Base-by-base conservation (phyloP, 2,797 vertebrate species). In the Pteronotus mesoamericanus region DNA sequence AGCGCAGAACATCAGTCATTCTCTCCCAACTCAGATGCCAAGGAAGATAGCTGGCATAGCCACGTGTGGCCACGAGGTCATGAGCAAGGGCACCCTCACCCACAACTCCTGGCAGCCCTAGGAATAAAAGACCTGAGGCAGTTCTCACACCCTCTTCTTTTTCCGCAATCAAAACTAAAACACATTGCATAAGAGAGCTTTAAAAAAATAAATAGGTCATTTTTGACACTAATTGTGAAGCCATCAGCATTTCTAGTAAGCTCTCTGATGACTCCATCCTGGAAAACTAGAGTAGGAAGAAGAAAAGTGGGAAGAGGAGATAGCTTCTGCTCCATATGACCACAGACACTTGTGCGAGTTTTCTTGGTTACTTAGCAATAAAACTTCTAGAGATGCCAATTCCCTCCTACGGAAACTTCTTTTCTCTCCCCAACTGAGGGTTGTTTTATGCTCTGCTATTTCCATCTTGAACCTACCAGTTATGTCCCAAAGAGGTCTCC, bases 181-280 rank as follows among this genome's bases (percentile, higher is more conserved):
- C 26, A 39, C 6, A 19, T 94, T 95, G 90, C 78, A 37, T 87
- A 92, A 94, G 53, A 64, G 21, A 64, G 26, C 69, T 94, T 96
- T 90, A 64, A 89, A 96, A 94, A 92, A 94, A 86, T 42, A 96
- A 87, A 87, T 48, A 92, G 77, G 64, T 94, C 94, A 91, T 94
- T 79, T 80, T 61, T 89, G 94, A 79, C 84, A 80, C 79, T 82
- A 86, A 93, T 80, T 89, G 55, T 82, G 77, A 96, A 96, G 84
- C 59, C 74, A 86, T 91, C 92, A 94, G 74, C 44, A 77, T 92
- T 96, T 92, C 39, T 61, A 92, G 55, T 55, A 78, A 91, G 48
- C 87, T 96, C 69, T 89, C 53, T 34, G 57, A 4, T 90, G 87
- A 91, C 89, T 86, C 55, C 71, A 59, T 95, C 48, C 68, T 53